These are phyloP conservation scores for Microplitis deprimator DNA, from an alignment of 2,888 invertebrate species.

Conservation along the genomic window DNA sequence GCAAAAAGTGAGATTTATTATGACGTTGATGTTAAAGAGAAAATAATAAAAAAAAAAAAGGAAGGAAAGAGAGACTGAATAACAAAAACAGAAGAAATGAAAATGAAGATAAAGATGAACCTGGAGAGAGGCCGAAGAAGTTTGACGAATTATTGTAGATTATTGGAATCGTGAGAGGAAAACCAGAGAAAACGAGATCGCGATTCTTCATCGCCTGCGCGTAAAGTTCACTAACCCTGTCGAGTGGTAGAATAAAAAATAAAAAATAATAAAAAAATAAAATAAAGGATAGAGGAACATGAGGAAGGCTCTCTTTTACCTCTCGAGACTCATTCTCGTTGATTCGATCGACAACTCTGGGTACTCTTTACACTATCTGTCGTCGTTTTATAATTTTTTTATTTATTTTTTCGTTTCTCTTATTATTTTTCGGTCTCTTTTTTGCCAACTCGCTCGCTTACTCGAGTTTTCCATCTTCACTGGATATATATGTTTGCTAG, in stretches of 20 bases:
- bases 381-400: constrained; percentile 22
- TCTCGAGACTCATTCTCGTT: constrained; percentile 48
- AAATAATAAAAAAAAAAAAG: constrained; percentile 43
- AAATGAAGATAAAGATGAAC: constrained; percentile 20
- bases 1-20: constrained; percentile 39
- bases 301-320: constrained; percentile 44
- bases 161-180: constrained; percentile 42
- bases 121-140: background rate
- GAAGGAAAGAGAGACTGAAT: constrained; percentile 20
- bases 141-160: constrained; percentile 44
- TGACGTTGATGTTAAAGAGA: constrained; percentile 40
- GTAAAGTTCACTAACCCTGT: constrained; percentile 46
- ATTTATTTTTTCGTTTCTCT: constrained; percentile 3
- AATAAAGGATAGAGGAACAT: constrained; percentile 35
- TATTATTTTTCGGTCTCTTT: constrained; percentile 7
- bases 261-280: constrained; percentile 23
- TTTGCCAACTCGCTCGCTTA: background rate
- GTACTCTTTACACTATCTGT: constrained; percentile 11
- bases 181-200: constrained; percentile 40
- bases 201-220: constrained; percentile 46
- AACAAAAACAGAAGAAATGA: constrained; percentile 33
- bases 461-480: background rate
- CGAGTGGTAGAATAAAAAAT: constrained; percentile 37
- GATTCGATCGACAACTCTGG: constrained; percentile 48
- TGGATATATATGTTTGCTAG: background rate